Evolutionary conservation across 1,140 invertebrate species (phyloP), one percentile per base, ranked within the genome.

Genomic region (Neodiprion pinetum): DNA sequence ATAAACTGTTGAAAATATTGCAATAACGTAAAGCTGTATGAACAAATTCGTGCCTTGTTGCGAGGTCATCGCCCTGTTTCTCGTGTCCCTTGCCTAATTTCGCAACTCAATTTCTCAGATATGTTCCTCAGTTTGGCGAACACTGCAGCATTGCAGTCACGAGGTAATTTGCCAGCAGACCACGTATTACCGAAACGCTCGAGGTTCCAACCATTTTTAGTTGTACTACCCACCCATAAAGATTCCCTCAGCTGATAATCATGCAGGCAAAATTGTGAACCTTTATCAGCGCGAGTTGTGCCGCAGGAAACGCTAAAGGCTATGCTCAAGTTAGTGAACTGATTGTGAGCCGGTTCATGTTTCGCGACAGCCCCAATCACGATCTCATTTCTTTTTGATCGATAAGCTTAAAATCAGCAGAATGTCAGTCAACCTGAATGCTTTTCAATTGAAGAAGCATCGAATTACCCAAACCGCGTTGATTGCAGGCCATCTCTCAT

Each of bases 231-330:
- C 66, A 48, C 70, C 73, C 75, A 78, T 83, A 83, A 84, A 84
- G 83, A 84, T 83, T 69, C 76, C 75, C 80, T 79, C 77, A 77
- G 67, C 76, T 75, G 83, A 84, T 84, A 83, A 83, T 83, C 82
- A 78, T 76, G 76, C 77, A 71, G 75, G 73, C 48, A 74, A 80
- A 83, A 82, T 83, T 80, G 78, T 81, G 78, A 81, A 81, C 76
- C 80, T 71, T 72, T 82, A 80, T 82, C 78, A 74, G 48, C 53
- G 75, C 76, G 75, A 17, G 67, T 11, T 7, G 14, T 71, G 73
- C 75, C 77, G 77, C 53, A 61, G 53, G 53, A 17, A 61, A 61
- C 53, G n/a, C 53, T 14, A 5, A 61, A 40, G 28, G n/a, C 53
- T 17, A 9, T 17, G 53, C n/a, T 61, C 53, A 61, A 61, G 53